Conservation (phyloP, 1,140 invertebrate species). For the Danaus plexippus region DNA sequence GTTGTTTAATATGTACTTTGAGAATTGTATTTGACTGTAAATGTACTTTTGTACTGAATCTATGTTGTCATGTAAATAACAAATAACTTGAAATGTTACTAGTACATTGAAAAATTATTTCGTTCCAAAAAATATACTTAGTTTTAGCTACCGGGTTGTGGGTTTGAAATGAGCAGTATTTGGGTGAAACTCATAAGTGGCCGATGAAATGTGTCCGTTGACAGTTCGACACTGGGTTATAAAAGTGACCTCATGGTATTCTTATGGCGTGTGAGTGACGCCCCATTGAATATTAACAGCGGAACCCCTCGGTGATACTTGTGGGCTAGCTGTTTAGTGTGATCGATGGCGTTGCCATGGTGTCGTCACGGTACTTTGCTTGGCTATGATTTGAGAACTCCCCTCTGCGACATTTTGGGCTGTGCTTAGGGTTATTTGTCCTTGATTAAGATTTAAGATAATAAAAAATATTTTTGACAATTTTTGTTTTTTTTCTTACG, state of each 20-base stretch:
- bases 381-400: constrained; percentile 16
- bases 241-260: constrained; percentile 16
- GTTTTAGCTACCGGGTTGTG: constrained; percentile 2
- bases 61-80: constrained; percentile 9
- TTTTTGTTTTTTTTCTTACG: constrained; percentile 7
- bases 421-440: constrained; percentile 13
- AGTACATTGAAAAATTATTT: constrained; percentile 4
- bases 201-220: constrained; percentile 22
- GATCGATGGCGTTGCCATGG: constrained; percentile 15
- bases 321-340: constrained; percentile 39
- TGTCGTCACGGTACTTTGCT: constrained; percentile 21
- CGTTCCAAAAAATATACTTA: constrained; percentile 15
- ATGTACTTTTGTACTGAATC: constrained; percentile 6
- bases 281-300: constrained; percentile 19
- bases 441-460: constrained; percentile 18
- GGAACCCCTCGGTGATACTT: constrained; percentile 33
- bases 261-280: constrained; percentile 17
- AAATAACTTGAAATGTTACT: neutral
- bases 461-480: constrained; percentile 19
- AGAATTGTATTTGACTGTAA: constrained; percentile 5
- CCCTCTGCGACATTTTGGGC: constrained; percentile 18
- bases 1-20: too few species aligned
- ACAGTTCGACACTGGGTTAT: constrained; percentile 19
- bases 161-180: constrained; percentile 8
- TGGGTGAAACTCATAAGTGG: constrained; percentile 8